Evolutionary conservation across 2,113 vertebrate genomes (phyloP), one percentile per base, ranked within the genome.

Genomic region (Neoarius graeffei): DNA sequence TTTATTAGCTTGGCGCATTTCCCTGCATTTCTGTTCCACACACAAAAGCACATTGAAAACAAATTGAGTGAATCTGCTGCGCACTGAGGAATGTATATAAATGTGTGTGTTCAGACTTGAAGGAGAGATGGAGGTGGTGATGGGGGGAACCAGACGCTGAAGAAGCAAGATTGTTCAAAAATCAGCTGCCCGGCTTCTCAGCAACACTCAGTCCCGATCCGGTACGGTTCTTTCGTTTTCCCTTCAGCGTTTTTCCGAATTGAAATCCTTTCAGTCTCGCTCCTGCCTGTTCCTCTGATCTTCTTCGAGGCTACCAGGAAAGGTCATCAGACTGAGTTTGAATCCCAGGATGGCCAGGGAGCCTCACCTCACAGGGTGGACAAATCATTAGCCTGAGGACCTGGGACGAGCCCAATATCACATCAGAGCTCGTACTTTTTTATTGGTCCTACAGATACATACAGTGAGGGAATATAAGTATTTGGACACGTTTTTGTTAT

Each of bases 31-130:
- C 56, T 86, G 85, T 82, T 90, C 83, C 85, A 87, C 83, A 87
- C 87, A 90, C 89, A 91, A 90, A 89, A 89, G 88, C 60, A 86
- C 88, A 84, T 81, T 87, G 87, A 89, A 91, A 91, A 90, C 90
- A 91, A 90, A 91, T 89, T 90, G 89, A 86, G 90, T 89, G 89
- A 90, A 91, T 89, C 85, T 90, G 86, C 86, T 88, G 89, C 84
- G 79, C 85, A 81, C 85, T 86, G 62, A 89, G 85, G 90, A 90
- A 89, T 90, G 89, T 81, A 52, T 81, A 64, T 81, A 66, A 57
- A 66, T 62, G 76, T 57, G 62, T 86, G 85, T 79, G 84, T 73
- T 89, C 81, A 77, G 77, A 84, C 76, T 67, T 85, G 85, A n/a
- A 88, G 86, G 23, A 87, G 35, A 81, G 88, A 87, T 71, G 7